Percentiles rank a stretch among this genome's conserved stretches.
Conservation (phyloP, 2,888 invertebrate genomes). For the Eilema griseolum region DNA sequence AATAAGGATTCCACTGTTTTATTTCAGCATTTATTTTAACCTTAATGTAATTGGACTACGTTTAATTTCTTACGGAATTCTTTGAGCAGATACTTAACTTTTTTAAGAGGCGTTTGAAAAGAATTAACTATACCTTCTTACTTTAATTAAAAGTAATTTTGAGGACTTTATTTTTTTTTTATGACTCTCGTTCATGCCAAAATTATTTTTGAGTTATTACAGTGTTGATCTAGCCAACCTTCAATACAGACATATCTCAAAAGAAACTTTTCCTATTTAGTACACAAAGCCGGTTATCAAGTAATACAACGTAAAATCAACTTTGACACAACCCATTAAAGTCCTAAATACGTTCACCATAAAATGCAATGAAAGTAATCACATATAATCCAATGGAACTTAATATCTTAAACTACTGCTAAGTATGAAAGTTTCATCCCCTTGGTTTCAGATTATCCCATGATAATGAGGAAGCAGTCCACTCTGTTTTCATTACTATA, state of each 20-base stretch:
- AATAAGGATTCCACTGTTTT: constrained; percentile 51
- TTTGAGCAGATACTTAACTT: constrained; percentile 27
- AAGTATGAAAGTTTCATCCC: constrained; percentile 54
- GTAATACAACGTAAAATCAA: background rate
- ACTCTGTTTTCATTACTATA: constrained; percentile 82
- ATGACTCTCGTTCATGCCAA: too few species aligned
- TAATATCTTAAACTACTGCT: constrained; percentile 53
- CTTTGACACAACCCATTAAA: constrained; percentile 18
- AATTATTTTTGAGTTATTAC: too few species aligned
- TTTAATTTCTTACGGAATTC: constrained; percentile 38
- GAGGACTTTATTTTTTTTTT: too few species aligned
- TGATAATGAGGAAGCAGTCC: constrained; percentile 78
- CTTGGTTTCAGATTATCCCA: constrained; percentile 74
- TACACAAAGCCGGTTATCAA: background rate
- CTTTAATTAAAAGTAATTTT: constrained; percentile 13
- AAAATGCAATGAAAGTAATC: constrained; percentile 44
- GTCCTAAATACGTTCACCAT: constrained; percentile 19
- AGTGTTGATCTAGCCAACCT: too few species aligned
- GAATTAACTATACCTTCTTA: constrained; percentile 9
- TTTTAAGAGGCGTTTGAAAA: constrained; percentile 31
- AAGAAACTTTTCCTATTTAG: background rate
- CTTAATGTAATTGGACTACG: constrained; percentile 50
- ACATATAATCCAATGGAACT: constrained; percentile 46
- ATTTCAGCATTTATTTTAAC: constrained; percentile 46
- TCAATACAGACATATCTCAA: too few species aligned